phyloP scores from a whole-genome alignment of 2,113 vertebrate genomes.

The Tragulus kanchil region DNA sequence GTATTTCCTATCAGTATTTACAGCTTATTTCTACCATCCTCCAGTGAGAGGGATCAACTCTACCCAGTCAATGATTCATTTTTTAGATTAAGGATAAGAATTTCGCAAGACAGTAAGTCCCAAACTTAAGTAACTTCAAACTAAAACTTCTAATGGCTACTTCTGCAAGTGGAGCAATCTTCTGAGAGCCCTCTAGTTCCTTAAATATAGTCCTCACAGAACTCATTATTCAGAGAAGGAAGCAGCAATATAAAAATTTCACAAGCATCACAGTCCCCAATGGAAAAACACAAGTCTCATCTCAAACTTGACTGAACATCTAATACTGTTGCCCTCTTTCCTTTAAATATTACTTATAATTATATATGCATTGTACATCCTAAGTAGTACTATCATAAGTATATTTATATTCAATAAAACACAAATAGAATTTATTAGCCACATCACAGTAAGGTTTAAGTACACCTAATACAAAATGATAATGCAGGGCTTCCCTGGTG shows the following conservation, averaged over 20 bases:
- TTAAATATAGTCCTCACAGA: background rate
- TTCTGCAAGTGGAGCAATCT: background rate
- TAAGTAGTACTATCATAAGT: constrained; percentile 35
- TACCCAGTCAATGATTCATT: background rate
- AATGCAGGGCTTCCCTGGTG: background rate
- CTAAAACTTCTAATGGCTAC: background rate
- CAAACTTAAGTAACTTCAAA: background rate
- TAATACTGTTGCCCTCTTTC: background rate
- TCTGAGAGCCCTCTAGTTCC: background rate
- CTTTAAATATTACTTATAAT: background rate
- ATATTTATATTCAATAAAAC: constrained; percentile 37
- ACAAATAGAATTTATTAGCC: constrained; percentile 24
- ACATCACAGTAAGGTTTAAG: constrained; percentile 21
- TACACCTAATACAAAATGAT: constrained; percentile 42
- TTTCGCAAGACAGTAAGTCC: background rate
- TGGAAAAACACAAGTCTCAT: background rate
- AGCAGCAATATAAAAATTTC: background rate
- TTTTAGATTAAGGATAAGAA: constrained; percentile 43
- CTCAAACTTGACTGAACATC: background rate
- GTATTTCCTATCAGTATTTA: constrained; percentile 19
- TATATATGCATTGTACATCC: background rate
- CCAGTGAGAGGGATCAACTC: background rate
- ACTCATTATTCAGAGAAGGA: background rate
- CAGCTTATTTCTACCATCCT: constrained; percentile 13
- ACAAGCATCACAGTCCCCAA: background rate